These are phyloP conservation scores for Cheirogaleus major DNA, from an alignment of 2,797 vertebrate species.

Conservation along the genomic window DNA sequence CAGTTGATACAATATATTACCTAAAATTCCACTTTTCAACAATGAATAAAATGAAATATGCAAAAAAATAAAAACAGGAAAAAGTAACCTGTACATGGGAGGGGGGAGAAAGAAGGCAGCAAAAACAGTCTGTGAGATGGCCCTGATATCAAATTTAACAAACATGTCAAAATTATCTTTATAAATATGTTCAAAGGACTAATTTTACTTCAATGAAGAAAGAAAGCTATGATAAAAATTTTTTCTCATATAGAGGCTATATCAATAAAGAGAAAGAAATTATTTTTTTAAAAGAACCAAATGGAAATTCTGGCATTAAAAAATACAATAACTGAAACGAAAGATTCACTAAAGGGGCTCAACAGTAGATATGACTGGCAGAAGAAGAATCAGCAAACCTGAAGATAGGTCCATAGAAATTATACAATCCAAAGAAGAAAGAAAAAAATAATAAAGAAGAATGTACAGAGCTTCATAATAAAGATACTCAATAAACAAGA, in stretches of 20 bases:
- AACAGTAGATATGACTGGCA: not conserved
- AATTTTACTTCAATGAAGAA: not conserved
- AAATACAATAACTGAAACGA: not conserved
- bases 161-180: not conserved
- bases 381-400: not conserved
- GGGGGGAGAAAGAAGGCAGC: not conserved
- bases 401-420: not conserved
- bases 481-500: not conserved
- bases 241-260: not conserved
- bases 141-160: not conserved
- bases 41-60: not conserved
- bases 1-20: not conserved
- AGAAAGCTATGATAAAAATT: not conserved
- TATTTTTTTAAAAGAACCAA: not conserved
- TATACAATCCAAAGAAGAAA: not conserved
- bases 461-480: not conserved
- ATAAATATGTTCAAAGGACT: not conserved
- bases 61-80: not conserved
- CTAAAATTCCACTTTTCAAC: not conserved
- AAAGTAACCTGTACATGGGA: not conserved
- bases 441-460: not conserved
- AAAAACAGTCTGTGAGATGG: not conserved
- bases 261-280: not conserved
- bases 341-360: not conserved
- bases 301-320: not conserved